These are phyloP conservation scores for Clarias fuscus DNA, from an alignment of 2,797 vertebrate genomes.

Conservation along the genomic window DNA sequence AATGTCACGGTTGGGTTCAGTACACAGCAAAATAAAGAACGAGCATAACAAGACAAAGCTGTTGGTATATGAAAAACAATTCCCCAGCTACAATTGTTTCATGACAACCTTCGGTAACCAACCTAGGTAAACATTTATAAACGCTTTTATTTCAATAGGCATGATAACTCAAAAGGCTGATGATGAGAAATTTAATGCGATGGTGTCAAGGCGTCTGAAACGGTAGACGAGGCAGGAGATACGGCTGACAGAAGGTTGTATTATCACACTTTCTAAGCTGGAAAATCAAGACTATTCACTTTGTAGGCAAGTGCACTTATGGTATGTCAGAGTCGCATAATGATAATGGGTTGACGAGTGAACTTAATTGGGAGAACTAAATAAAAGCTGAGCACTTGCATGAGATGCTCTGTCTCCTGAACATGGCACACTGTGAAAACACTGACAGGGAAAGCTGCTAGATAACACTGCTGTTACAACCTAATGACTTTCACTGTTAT, in stretches of 20 bases:
- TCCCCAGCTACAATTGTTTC: background rate
- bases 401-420: background rate
- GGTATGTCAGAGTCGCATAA: background rate
- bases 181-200: background rate
- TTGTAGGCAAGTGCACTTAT: background rate
- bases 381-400: slow-evolving; percentile 10
- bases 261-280: background rate
- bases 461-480: background rate
- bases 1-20: background rate
- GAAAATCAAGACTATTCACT: background rate
- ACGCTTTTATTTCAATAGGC: background rate
- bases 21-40: background rate
- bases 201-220: slow-evolving; percentile 6
- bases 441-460: background rate
- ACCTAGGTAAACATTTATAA: background rate
- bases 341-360: slow-evolving; percentile 6
- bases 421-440: background rate
- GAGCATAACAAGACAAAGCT: background rate
- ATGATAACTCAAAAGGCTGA: background rate
- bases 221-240: slow-evolving; percentile 18
- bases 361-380: slow-evolving; percentile 12
- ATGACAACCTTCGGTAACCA: background rate
- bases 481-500: background rate
- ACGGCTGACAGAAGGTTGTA: background rate
- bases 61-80: background rate